Base-by-base conservation (phyloP, 2,797 vertebrate genomes). In the Mus caroli region DNA sequence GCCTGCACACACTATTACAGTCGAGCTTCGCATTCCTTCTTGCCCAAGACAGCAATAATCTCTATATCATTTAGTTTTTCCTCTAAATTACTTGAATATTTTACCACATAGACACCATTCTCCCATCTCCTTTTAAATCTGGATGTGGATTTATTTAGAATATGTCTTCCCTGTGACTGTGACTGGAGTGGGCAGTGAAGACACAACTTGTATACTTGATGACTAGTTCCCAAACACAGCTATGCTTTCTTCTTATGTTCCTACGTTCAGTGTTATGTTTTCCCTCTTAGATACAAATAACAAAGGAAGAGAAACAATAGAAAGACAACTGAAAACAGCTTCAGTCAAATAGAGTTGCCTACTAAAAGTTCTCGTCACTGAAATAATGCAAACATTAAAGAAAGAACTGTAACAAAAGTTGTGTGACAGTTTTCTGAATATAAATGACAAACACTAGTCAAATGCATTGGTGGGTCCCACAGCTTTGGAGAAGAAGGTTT, bases 21-120 rank as follows among this genome's bases (percentile, higher is more conserved):
- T 56, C 77, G 43, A 75, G 76, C 58, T 89, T 88, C 50, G 79
- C 86, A 92, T 96, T 96, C 75, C 75, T 95, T 94, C 79, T 80
- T 94, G 64, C 89, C 90, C 58, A 94, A 87, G 64, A 91, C 58
- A 97, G 82, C 79, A 96, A 78, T 94, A 91, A 88, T 82, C 86
- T 96, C 93, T 94, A 52, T 28, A 67, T 92, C 52, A 62, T 26
- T 77, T 26, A 19, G 64, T 87, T 88, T 95, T 64, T 64, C 73
- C 67, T 87, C 1, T 62, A 91, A 97, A 92, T 71, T 62, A 40
- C 52, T 96, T 88, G 76, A 84, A 88, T 95, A 87, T 83, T 97
- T 96, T 95, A 92, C 69, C 64, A 91, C 71, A 92, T 92, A 96
- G 87, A 84, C 31, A 80, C 24, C 89, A 4, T 4, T 88, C 71